These are phyloP conservation scores for Marmota flaviventris DNA, from an alignment of 2,113 vertebrate genomes.

Conservation along the genomic window DNA sequence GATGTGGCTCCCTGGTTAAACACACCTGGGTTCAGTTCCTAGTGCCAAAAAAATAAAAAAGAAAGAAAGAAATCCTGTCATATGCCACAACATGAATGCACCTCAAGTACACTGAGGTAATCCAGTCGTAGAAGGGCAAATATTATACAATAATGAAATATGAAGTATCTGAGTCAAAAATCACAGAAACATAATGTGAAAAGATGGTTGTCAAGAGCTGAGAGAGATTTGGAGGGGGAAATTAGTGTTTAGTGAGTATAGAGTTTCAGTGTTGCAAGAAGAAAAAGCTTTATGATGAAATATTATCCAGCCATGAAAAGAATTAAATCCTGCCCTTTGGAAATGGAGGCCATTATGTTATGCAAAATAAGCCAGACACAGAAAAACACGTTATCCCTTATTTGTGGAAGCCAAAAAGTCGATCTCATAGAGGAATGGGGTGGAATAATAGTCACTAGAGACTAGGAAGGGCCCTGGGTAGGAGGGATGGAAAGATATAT, in stretches of 20 bases:
- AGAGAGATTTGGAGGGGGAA: neutral
- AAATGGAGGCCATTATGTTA: neutral
- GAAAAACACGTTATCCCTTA: neutral
- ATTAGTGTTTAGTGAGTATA: neutral
- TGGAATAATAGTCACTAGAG: neutral
- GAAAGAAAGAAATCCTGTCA: neutral
- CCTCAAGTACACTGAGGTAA: neutral
- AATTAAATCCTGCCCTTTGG: neutral
- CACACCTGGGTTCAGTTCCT: no score
- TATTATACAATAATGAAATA: no score
- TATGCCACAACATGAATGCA: neutral
- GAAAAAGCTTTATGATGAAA: no score
- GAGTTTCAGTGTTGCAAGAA: neutral
- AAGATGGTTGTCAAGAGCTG: neutral
- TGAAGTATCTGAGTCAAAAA: neutral
- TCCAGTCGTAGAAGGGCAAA: neutral
- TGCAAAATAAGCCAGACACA: neutral
- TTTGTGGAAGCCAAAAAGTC: neutral
- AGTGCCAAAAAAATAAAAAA: neutral
- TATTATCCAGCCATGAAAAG: neutral
- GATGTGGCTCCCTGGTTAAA: no score
- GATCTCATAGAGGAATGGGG: neutral
- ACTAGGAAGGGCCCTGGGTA: no score
- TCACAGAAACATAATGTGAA: neutral
- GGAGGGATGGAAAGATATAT: neutral